A percentile compares a stretch with the other conserved stretches of the same genome.
These are phyloP conservation scores for Furcifer pardalis DNA, from an alignment of 2,797 vertebrate species.

Conservation along the genomic window DNA sequence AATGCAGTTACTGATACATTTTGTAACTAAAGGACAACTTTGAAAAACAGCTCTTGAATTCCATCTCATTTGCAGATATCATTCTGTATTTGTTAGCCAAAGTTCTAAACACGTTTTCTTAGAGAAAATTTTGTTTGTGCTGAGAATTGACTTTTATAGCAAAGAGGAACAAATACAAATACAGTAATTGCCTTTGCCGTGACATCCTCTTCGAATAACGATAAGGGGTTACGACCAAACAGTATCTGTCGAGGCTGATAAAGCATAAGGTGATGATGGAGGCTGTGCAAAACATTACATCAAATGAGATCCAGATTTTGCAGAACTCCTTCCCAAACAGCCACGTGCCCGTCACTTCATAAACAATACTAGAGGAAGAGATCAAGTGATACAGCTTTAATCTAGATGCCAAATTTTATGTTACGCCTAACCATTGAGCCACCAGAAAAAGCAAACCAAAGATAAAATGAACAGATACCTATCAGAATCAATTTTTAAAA, in stretches of 20 bases:
- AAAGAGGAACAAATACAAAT: not conserved
- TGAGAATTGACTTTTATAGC: not conserved
- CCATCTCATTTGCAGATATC: not conserved
- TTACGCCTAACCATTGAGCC: too few species aligned
- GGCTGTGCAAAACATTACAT: conserved; percentile 88
- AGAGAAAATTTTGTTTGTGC: not conserved
- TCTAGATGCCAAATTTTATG: too few species aligned
- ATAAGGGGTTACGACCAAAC: conserved; percentile 74
- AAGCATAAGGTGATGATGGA: conserved; percentile 88
- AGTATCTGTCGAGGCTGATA: conserved; percentile 87
- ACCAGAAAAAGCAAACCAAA: too few species aligned
- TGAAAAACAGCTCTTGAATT: not conserved
- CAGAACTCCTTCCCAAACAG: conserved; percentile 79
- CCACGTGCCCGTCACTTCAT: conserved; percentile 76
- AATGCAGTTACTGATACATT: not conserved
- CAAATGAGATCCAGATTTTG: conserved; percentile 86
- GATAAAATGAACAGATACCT: too few species aligned
- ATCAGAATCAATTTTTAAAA: too few species aligned
- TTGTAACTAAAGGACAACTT: not conserved
- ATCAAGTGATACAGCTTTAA: not conserved
- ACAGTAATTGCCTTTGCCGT: conserved; percentile 66
- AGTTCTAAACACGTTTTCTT: not conserved
- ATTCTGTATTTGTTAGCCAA: not conserved
- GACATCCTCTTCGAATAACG: conserved; percentile 76
- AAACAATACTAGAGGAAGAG: conserved; percentile 69